Evolutionary conservation across 1,140 invertebrate species (phyloP), one percentile per base, ranked within the genome.

Genomic region (Drosophila takahashii): DNA sequence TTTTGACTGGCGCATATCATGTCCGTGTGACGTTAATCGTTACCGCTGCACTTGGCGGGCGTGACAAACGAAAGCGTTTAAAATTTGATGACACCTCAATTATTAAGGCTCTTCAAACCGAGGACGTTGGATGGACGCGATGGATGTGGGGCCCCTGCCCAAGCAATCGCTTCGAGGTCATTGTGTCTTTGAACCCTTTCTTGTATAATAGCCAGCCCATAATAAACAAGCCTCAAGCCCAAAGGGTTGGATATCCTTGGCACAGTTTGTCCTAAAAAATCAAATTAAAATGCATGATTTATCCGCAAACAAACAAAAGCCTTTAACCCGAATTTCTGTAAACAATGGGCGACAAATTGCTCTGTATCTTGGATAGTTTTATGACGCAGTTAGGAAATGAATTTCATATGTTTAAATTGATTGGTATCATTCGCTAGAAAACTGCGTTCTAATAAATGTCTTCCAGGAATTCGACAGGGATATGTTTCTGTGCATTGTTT

Each of bases 21-120:
- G 69, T 84, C 73, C 75, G 56, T 79, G 58, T 83, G 83, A 87
- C 83, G 83, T 87, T 87, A 83, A 87, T 86, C 70, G 75, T 32
- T 70, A 16, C 39, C 54, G 64, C 39, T 70, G 64, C 42, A 54
- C 57, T 60, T 52, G 29, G 50, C 22, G 45, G 32, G 47, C 10
- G 37, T 36, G 22, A 36, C 56, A 61, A 45, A 29, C 48, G 39
- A 36, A 29, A 39, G 41, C 51, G 65, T 48, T 71, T 70, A 57
- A 70, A 71, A 48, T 71, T 71, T 71, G 65, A 71, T 70, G 67
- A 41, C 67, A 70, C 67, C 64, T 56, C 50, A 69, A 56, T 56
- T 56, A 70, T 57, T 54, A 56, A 26, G 66, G 32, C 36, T 37
- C 41, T n/a, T 34, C 32, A 39, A 15, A n/a, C 2, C 62, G 34